Conservation (phyloP, 2,797 vertebrate species). For the Eospalax fontanierii region DNA sequence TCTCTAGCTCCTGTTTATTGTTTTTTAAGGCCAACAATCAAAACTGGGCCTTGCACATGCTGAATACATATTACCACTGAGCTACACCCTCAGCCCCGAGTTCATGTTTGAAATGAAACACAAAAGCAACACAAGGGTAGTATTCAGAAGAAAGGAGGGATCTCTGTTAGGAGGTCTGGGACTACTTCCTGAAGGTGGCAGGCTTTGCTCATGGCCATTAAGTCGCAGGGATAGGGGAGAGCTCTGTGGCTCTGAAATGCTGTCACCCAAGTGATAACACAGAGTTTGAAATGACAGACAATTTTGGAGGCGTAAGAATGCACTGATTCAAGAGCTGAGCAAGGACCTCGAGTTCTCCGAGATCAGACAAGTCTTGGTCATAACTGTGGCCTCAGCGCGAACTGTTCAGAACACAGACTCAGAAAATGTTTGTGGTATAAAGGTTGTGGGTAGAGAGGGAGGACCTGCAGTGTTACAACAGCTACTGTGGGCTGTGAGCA, state of each 20-base stretch:
- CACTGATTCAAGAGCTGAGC: neutral
- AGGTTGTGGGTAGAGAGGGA: neutral
- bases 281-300: neutral
- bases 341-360: neutral
- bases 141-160: neutral
- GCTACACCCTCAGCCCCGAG: neutral
- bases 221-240: neutral
- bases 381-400: neutral
- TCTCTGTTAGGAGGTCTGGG: neutral
- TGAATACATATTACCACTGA: neutral
- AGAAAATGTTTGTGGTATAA: neutral
- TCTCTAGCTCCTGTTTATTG: neutral
- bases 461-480: neutral
- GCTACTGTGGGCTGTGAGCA: accelerated
- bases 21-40: neutral
- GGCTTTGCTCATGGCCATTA: neutral
- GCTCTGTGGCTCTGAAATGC: neutral
- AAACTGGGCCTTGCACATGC: neutral
- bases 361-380: neutral
- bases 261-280: neutral
- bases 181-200: neutral
- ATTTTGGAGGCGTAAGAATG: neutral
- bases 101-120: neutral
- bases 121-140: neutral
- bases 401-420: neutral